These are phyloP conservation scores for Herpetotheres cachinnans DNA, from an alignment of 2,113 vertebrate genomes.

Conservation along the genomic window DNA sequence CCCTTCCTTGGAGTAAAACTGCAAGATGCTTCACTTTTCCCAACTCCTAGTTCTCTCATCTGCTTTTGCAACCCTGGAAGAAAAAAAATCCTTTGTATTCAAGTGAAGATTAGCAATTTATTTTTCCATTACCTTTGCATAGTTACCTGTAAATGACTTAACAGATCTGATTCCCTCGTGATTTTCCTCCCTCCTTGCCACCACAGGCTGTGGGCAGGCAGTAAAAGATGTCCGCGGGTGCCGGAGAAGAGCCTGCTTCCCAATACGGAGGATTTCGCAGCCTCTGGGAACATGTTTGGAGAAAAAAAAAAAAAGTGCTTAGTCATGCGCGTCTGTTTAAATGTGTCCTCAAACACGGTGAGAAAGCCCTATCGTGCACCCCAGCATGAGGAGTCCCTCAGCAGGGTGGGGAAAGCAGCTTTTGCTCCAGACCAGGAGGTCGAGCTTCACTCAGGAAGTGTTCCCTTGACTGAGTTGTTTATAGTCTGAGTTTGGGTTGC, in stretches of 20 bases:
- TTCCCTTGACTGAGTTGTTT: neutral
- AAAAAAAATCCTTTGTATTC: neutral
- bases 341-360: neutral
- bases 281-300: neutral
- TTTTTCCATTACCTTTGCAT: neutral
- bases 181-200: neutral
- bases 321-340: neutral
- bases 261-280: neutral
- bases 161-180: neutral
- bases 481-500: neutral
- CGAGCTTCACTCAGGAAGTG: neutral
- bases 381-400: neutral
- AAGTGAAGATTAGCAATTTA: neutral
- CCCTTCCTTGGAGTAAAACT: neutral
- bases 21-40: neutral
- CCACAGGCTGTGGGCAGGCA: accelerated
- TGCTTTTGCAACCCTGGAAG: neutral
- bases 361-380: neutral
- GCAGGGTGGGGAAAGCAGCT: neutral
- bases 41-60: neutral
- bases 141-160: neutral
- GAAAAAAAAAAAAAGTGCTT: neutral
- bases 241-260: neutral
- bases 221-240: neutral
- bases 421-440: neutral